A percentile compares a stretch with the other conserved stretches of the same genome.
Evolutionary conservation across 2,888 invertebrate genomes (phyloP).

Genomic region (Agrotis clavis): DNA sequence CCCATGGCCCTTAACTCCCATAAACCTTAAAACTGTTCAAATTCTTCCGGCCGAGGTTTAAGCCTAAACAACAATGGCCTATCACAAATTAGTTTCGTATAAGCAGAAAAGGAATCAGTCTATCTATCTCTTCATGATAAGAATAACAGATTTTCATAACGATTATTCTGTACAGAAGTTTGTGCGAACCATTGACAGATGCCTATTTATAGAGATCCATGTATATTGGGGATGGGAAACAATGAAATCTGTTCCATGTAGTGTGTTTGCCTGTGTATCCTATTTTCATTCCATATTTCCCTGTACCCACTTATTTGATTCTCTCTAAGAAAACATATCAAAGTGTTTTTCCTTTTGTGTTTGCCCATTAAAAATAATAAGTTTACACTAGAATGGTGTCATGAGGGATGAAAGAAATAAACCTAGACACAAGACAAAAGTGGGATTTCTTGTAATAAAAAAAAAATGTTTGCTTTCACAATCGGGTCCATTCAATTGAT

Average conservation of each 20-base stretch:
- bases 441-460: conserved; percentile 6
- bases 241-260: conserved; percentile 27
- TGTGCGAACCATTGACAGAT: conserved; percentile 28
- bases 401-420: conserved; percentile 24
- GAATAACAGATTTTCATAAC: conserved; percentile 16
- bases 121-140: not conserved
- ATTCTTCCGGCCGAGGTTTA: too few relatives aligned
- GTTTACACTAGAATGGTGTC: conserved; percentile 46
- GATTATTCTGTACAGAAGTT: conserved; percentile 2
- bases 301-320: conserved; percentile 40
- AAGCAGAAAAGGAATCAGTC: not conserved
- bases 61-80: too few relatives aligned
- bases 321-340: conserved; percentile 11
- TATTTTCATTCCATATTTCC: conserved; percentile 37
- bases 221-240: conserved; percentile 50
- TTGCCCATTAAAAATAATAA: conserved; percentile 51
- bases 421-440: conserved; percentile 18
- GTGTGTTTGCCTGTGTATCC: conserved; percentile 1
- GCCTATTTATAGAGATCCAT: conserved; percentile 40
- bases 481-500: not conserved
- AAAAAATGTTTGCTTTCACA: not conserved
- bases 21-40: too few relatives aligned
- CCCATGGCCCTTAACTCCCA: too few relatives aligned
- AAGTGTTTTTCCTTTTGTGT: conserved; percentile 29
- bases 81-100: not conserved